These are phyloP conservation scores for Actias luna DNA, from an alignment of 2,888 invertebrate genomes.

Conservation along the genomic window DNA sequence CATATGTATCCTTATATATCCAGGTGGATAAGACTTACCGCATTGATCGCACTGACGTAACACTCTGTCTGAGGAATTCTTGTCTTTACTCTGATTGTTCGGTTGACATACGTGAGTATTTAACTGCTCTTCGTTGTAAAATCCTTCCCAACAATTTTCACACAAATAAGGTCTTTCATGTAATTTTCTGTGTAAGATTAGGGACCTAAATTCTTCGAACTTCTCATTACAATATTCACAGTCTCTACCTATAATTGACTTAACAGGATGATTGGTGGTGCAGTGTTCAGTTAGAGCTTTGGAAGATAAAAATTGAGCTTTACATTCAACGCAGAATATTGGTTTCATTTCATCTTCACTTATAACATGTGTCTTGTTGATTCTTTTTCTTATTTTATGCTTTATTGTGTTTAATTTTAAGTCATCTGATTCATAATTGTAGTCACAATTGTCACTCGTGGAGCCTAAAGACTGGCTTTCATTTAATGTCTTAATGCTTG, in stretches of 20 bases:
- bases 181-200: constrained; percentile 67
- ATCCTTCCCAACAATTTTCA: constrained; percentile 74
- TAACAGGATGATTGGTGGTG: constrained; percentile 54
- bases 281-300: constrained; percentile 61
- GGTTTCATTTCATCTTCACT: constrained; percentile 38
- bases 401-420: constrained; percentile 39
- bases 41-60: constrained; percentile 74
- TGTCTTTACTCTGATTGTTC: constrained; percentile 47
- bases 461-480: constrained; percentile 43
- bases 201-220: constrained; percentile 69
- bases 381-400: constrained; percentile 34
- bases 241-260: constrained; percentile 58
- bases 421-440: constrained; percentile 51
- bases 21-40: constrained; percentile 74
- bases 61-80: constrained; percentile 48
- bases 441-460: constrained; percentile 51
- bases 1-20: constrained; percentile 75
- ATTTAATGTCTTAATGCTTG: constrained; percentile 54
- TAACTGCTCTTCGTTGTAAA: constrained; percentile 49
- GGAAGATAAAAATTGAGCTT: constrained; percentile 55
- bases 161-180: constrained; percentile 71
- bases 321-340: constrained; percentile 71
- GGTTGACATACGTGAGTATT: constrained; percentile 61
- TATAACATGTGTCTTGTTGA: constrained; percentile 30
- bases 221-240: constrained; percentile 75